Conservation (phyloP, 2,888 invertebrate genomes). For the Steinernema scapterisci region DNA sequence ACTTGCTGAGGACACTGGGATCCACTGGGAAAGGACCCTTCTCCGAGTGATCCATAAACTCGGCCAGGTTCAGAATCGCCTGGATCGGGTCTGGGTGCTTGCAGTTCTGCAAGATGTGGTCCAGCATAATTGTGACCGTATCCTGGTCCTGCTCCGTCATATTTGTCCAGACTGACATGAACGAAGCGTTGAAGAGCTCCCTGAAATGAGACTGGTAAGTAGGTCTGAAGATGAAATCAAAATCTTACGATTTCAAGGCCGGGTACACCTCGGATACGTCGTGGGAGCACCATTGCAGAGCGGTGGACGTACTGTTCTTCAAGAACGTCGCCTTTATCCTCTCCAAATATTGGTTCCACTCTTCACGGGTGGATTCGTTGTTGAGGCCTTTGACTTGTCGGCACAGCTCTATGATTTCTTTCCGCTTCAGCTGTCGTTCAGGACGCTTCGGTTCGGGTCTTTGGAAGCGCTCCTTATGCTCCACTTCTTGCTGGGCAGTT, state of each 20-base stretch:
- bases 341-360: conserved; percentile 96
- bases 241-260: conserved; percentile 77
- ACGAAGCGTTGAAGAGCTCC: conserved; percentile 96
- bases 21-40: conserved; percentile 88
- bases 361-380: conserved; percentile 75
- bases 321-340: conserved; percentile 88
- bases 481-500: conserved; percentile 73
- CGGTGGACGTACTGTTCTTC: conserved; percentile 92
- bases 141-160: conserved; percentile 80
- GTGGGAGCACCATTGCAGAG: conserved; percentile 83
- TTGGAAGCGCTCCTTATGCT: conserved; percentile 63
- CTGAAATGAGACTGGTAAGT: conserved; percentile 68
- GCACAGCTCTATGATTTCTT: conserved; percentile 2
- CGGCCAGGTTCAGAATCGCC: conserved; percentile 82
- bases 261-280: conserved; percentile 90
- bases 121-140: conserved; percentile 82
- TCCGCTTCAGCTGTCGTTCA: not conserved
- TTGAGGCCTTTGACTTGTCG: conserved; percentile 74
- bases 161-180: conserved; percentile 98
- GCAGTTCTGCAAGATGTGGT: conserved; percentile 80
- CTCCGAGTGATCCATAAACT: conserved; percentile 99
- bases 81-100: conserved; percentile 61
- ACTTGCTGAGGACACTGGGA: conserved; percentile 83
- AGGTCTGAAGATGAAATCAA: not conserved
- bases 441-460: not conserved